phyloP scores from a whole-genome alignment of 92 coral and sea anemone genomes.

The Phenganax subtilis region DNA sequence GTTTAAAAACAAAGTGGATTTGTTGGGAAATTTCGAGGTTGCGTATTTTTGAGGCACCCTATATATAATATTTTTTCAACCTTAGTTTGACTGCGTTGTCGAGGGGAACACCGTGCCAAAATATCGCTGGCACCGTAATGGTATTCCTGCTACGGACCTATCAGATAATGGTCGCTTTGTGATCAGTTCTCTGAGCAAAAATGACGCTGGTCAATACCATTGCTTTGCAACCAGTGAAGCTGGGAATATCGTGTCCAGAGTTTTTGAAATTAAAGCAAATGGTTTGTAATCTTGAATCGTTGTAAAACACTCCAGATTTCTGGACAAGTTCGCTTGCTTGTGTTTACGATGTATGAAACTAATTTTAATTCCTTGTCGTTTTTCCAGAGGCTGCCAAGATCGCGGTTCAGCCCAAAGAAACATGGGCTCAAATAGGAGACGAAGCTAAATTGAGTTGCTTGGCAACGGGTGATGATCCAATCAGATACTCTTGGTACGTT shows the following conservation, averaged over 20 bases:
- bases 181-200: conserved; percentile 54
- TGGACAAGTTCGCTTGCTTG: background rate
- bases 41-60: no score
- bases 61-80: background rate
- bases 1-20: background rate
- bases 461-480: conserved; percentile 74
- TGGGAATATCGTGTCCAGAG: conserved; percentile 71
- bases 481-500: conserved; percentile 71
- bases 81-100: conserved; percentile 69
- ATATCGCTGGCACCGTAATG: conserved; percentile 82
- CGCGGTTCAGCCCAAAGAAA: conserved; percentile 61
- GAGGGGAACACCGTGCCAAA: conserved; percentile 66
- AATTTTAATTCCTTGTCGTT: background rate
- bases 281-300: conserved; percentile 49
- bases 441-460: conserved; percentile 55
- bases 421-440: conserved; percentile 59
- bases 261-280: conserved; percentile 56
- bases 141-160: conserved; percentile 65
- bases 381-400: conserved; percentile 64
- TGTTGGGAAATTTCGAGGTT: background rate
- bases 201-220: conserved; percentile 69
- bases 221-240: conserved; percentile 86
- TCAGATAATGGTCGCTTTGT: conserved; percentile 54
- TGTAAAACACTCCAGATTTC: background rate
- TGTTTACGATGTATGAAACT: background rate